These are phyloP conservation scores for Scelioninae gen. 2 DNA, from an alignment of 2,888 invertebrate genomes.

Conservation along the genomic window DNA sequence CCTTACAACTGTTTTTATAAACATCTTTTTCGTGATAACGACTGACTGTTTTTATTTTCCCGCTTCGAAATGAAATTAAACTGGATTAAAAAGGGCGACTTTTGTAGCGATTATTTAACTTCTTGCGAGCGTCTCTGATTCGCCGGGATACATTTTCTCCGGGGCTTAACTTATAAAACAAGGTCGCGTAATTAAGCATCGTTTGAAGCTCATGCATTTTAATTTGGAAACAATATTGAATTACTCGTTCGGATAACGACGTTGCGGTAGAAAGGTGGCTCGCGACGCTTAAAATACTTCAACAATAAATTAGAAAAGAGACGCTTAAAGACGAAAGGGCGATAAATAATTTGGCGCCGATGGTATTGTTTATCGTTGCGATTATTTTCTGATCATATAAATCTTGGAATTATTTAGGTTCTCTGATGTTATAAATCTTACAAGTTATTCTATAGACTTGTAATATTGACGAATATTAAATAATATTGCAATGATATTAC, in stretches of 20 bases:
- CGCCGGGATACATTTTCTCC: background rate
- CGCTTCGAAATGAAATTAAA: slow-evolving; percentile 8
- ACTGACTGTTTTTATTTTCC: slow-evolving; percentile 3
- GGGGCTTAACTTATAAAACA: background rate
- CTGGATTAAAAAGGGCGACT: slow-evolving; percentile 2
- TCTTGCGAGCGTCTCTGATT: background rate
- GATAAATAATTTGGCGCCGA: too few relatives aligned
- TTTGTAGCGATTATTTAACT: background rate
- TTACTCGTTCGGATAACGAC: background rate
- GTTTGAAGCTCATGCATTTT: slow-evolving; percentile 8
- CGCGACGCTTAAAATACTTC: too few relatives aligned
- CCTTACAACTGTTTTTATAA: slow-evolving; percentile 57
- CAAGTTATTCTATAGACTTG: too few relatives aligned
- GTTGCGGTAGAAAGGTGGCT: background rate
- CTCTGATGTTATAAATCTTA: too few relatives aligned
- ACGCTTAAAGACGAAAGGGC: too few relatives aligned
- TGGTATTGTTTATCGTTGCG: too few relatives aligned
- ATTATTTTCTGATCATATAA: too few relatives aligned
- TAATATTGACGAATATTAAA: too few relatives aligned
- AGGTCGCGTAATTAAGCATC: slow-evolving; percentile 2
- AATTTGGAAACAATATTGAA: slow-evolving; percentile 7
- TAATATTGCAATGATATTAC: too few relatives aligned
- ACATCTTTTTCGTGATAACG: slow-evolving; percentile 27
- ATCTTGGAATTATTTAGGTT: too few relatives aligned
- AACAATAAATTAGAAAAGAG: too few relatives aligned